Percentiles rank a stretch among this genome's conserved stretches.
Evolutionary conservation across 2,797 vertebrate genomes (phyloP).

Genomic region (Gallirallus australis): DNA sequence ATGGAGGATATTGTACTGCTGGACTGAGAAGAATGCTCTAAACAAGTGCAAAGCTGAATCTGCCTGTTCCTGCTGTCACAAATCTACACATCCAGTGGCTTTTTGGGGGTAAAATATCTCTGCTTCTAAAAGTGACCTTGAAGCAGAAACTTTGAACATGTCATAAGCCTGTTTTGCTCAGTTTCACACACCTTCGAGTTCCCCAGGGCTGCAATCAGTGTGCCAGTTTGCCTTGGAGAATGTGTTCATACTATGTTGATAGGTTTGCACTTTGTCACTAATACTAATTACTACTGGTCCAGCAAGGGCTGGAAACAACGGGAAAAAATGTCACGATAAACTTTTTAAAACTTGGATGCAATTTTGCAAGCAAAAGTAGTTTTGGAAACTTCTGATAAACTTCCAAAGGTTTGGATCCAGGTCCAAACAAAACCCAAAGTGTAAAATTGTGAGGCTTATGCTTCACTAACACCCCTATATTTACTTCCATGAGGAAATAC

Average conservation of each 20-base stretch:
- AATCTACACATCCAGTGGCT: not conserved
- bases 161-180: not conserved
- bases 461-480: not conserved
- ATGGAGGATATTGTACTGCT: not conserved
- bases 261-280: not conserved
- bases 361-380: conserved; percentile 24
- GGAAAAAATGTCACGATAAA: not conserved
- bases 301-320: not conserved
- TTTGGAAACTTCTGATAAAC: conserved; percentile 44
- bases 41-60: not conserved
- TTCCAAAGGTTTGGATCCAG: conserved; percentile 27
- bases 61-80: not conserved
- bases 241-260: not conserved
- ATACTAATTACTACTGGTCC: not conserved
- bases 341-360: not conserved
- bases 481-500: conserved; percentile 22
- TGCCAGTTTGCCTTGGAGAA: not conserved
- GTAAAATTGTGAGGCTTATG: not conserved
- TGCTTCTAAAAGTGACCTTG: not conserved
- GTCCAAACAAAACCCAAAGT: conserved; percentile 46
- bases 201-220: not conserved
- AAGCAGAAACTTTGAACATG: not conserved
- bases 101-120: not conserved
- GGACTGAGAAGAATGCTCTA: not conserved
- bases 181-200: not conserved